These are phyloP conservation scores for Allophyes oxyacanthae DNA, from an alignment of 2,888 invertebrate genomes.

Conservation along the genomic window DNA sequence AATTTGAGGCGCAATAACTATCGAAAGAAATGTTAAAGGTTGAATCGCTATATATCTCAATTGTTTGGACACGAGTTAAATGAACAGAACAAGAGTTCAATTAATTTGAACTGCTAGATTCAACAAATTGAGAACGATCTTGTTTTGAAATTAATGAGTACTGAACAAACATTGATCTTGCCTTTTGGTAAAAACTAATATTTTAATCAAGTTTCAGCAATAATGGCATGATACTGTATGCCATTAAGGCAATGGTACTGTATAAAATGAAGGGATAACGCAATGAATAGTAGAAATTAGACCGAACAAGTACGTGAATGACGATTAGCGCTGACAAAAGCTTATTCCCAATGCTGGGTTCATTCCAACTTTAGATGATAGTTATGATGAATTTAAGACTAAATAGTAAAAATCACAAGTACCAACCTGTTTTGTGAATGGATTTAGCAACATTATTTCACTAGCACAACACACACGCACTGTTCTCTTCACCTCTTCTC, in stretches of 20 bases:
- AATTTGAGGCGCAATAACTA: conserved; percentile 7
- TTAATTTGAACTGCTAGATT: conserved; percentile 10
- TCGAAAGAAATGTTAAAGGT: not conserved
- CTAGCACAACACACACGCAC: conserved; percentile 72
- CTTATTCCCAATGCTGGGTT: too few relatives aligned
- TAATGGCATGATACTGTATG: too few relatives aligned
- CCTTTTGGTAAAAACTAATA: not conserved
- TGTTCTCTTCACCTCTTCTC: conserved; percentile 75
- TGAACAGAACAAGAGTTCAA: too few relatives aligned
- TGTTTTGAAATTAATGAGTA: not conserved
- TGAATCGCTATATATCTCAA: too few relatives aligned
- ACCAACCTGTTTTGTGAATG: conserved; percentile 75
- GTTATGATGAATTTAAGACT: not conserved
- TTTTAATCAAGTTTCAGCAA: not conserved
- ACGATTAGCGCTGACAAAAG: too few relatives aligned
- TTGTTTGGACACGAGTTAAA: too few relatives aligned
- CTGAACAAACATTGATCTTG: conserved; percentile 1
- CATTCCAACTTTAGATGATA: too few relatives aligned
- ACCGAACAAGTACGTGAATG: too few relatives aligned
- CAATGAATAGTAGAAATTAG: too few relatives aligned
- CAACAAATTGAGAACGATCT: conserved; percentile 6
- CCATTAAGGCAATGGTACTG: too few relatives aligned
- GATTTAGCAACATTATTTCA: conserved; percentile 67
- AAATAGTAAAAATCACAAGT: conserved; percentile 39
- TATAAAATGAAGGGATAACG: too few relatives aligned